These are phyloP conservation scores for Edolisoma coerulescens DNA, from an alignment of 2,113 vertebrate species.

Conservation along the genomic window DNA sequence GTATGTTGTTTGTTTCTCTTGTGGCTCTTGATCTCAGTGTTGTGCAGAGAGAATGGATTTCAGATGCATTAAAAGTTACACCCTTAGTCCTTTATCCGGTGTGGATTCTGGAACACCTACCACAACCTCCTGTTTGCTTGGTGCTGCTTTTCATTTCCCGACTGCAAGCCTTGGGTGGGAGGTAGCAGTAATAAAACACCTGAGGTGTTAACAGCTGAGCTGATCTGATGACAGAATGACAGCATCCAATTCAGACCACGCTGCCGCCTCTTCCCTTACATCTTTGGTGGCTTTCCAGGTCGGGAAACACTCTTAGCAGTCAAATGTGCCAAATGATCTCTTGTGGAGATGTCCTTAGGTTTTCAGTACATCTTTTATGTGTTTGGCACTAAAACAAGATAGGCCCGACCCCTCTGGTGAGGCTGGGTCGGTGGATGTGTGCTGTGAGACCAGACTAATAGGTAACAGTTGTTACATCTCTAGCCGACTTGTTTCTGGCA, in stretches of 20 bases:
- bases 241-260: neutral
- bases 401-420: neutral
- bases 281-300: neutral
- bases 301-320: accelerated
- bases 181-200: neutral
- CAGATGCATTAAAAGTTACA: neutral
- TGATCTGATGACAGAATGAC: neutral
- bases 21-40: neutral
- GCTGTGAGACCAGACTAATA: neutral
- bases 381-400: neutral
- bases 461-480: neutral
- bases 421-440: neutral
- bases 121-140: neutral
- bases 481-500: constrained; percentile 9
- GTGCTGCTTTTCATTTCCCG: neutral
- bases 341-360: neutral
- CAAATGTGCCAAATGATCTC: neutral
- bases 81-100: neutral
- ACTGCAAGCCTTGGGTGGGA: neutral
- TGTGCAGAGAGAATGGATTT: neutral
- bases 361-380: neutral
- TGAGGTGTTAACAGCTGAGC: neutral
- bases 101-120: neutral
- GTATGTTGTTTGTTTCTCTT: neutral
- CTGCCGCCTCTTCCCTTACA: neutral